Evolutionary conservation across 2,888 invertebrate genomes (phyloP), one percentile per base, ranked within the genome.

Genomic region (Tenthredo amoena): DNA sequence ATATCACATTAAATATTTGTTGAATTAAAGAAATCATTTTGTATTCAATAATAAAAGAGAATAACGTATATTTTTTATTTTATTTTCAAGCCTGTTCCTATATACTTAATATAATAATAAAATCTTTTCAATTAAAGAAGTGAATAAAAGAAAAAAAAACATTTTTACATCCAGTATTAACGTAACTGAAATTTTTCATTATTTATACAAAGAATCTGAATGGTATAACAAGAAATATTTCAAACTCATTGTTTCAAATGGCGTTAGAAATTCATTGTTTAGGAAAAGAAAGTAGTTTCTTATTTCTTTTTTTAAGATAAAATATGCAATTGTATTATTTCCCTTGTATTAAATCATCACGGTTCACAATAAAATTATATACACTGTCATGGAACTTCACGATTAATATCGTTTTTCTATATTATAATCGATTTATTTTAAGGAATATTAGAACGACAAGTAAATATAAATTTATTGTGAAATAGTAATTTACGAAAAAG

Each of bases 1-100:
- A 15, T 76, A 62, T 47, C 37, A 47, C 43, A 82, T 71, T 65
- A 71, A 85, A 79, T 37, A 31, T 43, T 86, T 58, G 71, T 77
- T 50, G n/a, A 81, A 26, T 50, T 58, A 58, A 72, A n/a, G 18
- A 68, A 68, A 86, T 89, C 86, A 87, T 89, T 90, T 90, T 90
- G 87, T 90, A 90, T 89, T 89, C 88, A 84, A 89, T 88, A 87
- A 89, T 88, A 86, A 88, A 85, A 87, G 40, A 68, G 86, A 88
- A 87, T 87, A 89, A 87, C 87, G 88, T 90, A 89, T 87, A 87
- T 89, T 86, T 89, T 89, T 90, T 87, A 88, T 86, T 86, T 91
- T 90, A 89, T 88, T 91, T 90, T 89, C 26, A 65, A 34, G 31
- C 68, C 68, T 47, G n/a, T 83, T 62, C 81, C 40, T 40, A 18